phyloP scores from a whole-genome alignment of 1,140 invertebrate species.

The Dreissena polymorpha region DNA sequence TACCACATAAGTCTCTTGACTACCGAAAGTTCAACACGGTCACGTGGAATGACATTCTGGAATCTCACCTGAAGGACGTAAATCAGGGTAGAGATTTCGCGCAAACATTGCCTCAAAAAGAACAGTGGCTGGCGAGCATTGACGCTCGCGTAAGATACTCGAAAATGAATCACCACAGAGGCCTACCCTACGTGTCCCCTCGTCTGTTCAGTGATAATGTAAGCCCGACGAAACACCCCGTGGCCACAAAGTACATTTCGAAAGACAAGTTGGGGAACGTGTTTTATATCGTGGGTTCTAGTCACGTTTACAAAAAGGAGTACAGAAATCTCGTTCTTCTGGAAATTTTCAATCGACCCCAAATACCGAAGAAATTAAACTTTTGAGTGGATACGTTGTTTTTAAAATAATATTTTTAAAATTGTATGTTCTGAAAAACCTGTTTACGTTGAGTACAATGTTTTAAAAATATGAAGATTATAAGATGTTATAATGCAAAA shows the following conservation, averaged over 20 bases:
- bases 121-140: conserved; percentile 49
- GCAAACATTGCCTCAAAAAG: conserved; percentile 48
- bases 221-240: conserved; percentile 34
- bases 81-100: not conserved
- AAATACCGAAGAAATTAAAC: conserved; percentile 14
- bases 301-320: conserved; percentile 34
- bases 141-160: conserved; percentile 44
- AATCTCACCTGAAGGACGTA: conserved; percentile 43
- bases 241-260: conserved; percentile 29
- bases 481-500: no score
- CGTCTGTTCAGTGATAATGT: conserved; percentile 23
- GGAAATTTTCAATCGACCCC: conserved; percentile 30
- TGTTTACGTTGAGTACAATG: no score
- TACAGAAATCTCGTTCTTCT: conserved; percentile 32
- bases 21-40: conserved; percentile 34
- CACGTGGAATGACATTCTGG: conserved; percentile 51
- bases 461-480: no score
- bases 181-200: conserved; percentile 35
- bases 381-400: conserved; percentile 13
- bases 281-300: conserved; percentile 46
- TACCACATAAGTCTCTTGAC: conserved; percentile 34
- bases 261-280: conserved; percentile 44
- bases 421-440: no score
- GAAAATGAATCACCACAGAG: conserved; percentile 28
- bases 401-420: no score